phyloP scores from a whole-genome alignment of 2,113 vertebrate species.

The Paramisgurnus dabryanus region DNA sequence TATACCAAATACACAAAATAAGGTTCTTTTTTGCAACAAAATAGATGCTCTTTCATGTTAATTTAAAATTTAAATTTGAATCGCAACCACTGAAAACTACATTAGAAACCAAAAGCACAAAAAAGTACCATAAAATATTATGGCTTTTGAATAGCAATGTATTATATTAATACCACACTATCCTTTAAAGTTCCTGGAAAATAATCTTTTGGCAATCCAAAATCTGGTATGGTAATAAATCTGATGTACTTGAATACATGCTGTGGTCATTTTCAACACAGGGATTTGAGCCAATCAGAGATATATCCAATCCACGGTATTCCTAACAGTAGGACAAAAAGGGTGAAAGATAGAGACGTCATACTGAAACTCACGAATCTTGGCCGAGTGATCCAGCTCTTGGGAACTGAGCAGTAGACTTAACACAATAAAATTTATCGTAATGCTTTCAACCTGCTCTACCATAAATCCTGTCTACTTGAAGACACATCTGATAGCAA shows the following conservation, averaged over 20 bases:
- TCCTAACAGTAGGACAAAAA: neutral
- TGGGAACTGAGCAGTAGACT: slow-evolving; percentile 21
- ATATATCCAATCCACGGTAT: neutral
- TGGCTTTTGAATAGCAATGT: too few species aligned
- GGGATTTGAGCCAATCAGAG: neutral
- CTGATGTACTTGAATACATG: neutral
- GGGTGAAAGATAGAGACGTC: slow-evolving; percentile 2
- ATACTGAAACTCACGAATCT: slow-evolving; percentile 4
- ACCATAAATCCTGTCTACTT: slow-evolving; percentile 5
- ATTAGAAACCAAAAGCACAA: too few species aligned
- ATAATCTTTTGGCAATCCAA: too few species aligned
- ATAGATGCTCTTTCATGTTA: too few species aligned
- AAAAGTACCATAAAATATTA: too few species aligned
- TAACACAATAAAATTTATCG: slow-evolving; percentile 6
- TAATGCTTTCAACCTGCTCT: slow-evolving; percentile 4
- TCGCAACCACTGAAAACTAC: too few species aligned
- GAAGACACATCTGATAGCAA: neutral
- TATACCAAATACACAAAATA: too few species aligned
- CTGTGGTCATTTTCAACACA: neutral
- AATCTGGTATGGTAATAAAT: neutral
- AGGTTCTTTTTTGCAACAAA: too few species aligned
- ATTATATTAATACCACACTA: too few species aligned
- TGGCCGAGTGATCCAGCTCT: neutral
- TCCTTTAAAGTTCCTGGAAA: too few species aligned
- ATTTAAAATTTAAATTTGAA: too few species aligned